Percentiles rank a stretch among this genome's conserved stretches.
Conservation (phyloP, 2,888 invertebrate species). For the Tetropium fuscum region DNA sequence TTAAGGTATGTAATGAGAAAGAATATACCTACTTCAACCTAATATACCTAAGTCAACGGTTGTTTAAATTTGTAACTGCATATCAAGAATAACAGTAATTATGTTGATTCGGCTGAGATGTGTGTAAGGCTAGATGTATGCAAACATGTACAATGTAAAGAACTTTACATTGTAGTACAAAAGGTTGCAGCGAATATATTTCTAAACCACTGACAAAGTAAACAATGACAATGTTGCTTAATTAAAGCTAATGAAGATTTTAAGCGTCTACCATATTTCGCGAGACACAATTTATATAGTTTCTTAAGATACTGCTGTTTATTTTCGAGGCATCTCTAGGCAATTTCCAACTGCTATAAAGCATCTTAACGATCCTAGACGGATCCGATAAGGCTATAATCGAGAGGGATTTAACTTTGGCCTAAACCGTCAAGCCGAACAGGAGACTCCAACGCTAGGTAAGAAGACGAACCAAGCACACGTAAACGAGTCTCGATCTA, state of each 20-base stretch:
- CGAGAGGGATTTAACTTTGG: constrained; percentile 23
- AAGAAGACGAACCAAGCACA: constrained; percentile 29
- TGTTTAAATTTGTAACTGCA: neutral
- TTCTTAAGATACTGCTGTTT: constrained; percentile 24
- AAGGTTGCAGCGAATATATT: too few relatives aligned
- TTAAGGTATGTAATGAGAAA: too few relatives aligned
- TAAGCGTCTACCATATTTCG: neutral
- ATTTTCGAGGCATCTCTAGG: constrained; percentile 21
- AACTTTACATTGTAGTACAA: too few relatives aligned
- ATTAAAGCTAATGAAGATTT: neutral
- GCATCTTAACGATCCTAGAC: constrained; percentile 34
- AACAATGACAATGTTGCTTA: neutral
- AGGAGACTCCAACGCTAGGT: constrained; percentile 33
- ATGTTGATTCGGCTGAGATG: too few relatives aligned
- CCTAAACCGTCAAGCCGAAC: constrained; percentile 21
- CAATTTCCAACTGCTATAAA: constrained; percentile 29
- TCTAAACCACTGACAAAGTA: too few relatives aligned
- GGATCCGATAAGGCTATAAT: constrained; percentile 33
- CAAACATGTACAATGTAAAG: too few relatives aligned
- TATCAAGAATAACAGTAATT: too few relatives aligned
- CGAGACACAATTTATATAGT: constrained; percentile 8
- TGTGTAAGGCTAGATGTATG: too few relatives aligned
- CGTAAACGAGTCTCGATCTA: constrained; percentile 38
- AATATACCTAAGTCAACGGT: too few relatives aligned
- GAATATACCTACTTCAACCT: too few relatives aligned